Base-by-base conservation (phyloP, 2,113 vertebrate species). In the Clarias gariepinus region DNA sequence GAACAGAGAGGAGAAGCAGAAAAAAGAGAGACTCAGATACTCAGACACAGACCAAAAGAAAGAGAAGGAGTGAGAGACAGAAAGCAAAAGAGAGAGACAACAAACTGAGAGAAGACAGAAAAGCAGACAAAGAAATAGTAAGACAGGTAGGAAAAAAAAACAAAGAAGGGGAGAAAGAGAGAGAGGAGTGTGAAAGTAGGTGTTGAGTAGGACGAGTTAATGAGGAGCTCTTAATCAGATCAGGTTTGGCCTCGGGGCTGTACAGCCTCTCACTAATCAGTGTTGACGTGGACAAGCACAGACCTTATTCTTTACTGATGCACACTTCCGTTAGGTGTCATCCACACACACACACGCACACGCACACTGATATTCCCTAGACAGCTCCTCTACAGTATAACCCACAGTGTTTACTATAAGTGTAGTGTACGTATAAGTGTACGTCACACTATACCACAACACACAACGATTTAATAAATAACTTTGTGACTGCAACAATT, bases 141-240 rank as follows among this genome's bases (percentile, higher is more conserved):
- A 66, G 0, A 28, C 9, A 2, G 3, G n/a, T 8, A 25, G 23
- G n/a, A 25, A n/a, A 0, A n/a, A 10, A 21, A 10, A 8, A 73
- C 18, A 41, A 9, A 47, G 19, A 5, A 9, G 0, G 10, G 23
- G 3, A 25, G 18, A 57, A 13, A 87, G 64, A 30, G 60, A 52
- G 33, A 87, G 61, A 84, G 33, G 61, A 12, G 28, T 53, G 81
- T 63, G 71, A 87, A 81, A 86, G 61, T 85, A 80, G 47, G 52
- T 57, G 73, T 58, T 74, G 28, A 83, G 78, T 61, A 41, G 63
- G 33, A 68, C 30, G 18, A 80, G 84, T 80, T 83, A 83, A 74
- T 63, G 69, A 63, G 64, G 41, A 57, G 60, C 66, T 47, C 86
- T 84, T 85, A 87, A 87, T 79, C 85, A 89, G 85, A 89, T 85